A percentile compares a stretch with the other conserved stretches of the same genome.
phyloP scores from a whole-genome alignment of 2,113 vertebrate species.

The Sula dactylatra region DNA sequence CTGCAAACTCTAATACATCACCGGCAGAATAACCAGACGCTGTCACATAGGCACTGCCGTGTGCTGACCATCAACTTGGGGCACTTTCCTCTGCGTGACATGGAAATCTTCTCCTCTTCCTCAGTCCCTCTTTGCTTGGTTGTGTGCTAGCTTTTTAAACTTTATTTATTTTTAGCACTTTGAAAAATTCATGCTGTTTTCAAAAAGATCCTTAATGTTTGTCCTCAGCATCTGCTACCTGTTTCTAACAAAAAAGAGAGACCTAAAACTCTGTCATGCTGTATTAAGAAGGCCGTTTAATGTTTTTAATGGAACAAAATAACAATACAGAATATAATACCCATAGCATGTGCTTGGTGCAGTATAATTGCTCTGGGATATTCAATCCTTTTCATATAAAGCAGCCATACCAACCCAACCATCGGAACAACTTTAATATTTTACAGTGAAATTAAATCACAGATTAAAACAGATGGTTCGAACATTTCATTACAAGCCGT shows the following conservation, averaged over 20 bases:
- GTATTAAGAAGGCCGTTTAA: background rate
- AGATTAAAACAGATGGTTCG: constrained; percentile 55
- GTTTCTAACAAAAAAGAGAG: background rate
- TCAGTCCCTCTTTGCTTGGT: background rate
- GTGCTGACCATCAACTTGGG: background rate
- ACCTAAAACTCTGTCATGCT: background rate
- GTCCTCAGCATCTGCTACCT: background rate
- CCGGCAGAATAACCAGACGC: background rate
- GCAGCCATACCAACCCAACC: background rate
- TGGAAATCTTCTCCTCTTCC: background rate
- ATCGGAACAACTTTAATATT: constrained; percentile 50
- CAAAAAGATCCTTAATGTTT: background rate
- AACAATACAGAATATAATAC: constrained; percentile 21
- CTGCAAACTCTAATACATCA: fast-evolving
- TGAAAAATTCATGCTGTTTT: background rate
- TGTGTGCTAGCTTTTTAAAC: background rate
- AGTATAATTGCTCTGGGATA: constrained; percentile 50
- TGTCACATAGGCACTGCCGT: background rate
- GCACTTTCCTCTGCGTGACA: background rate
- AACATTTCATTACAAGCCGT: constrained; percentile 46
- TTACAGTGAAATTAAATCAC: constrained; percentile 43
- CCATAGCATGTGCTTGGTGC: constrained; percentile 9
- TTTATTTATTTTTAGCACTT: constrained; percentile 4
- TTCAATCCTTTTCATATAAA: constrained; percentile 24
- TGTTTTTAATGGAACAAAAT: constrained; percentile 18